Evolutionary conservation across 2,797 vertebrate genomes (phyloP), one percentile per base, ranked within the genome.

Genomic region (Smutsia gigantea): DNA sequence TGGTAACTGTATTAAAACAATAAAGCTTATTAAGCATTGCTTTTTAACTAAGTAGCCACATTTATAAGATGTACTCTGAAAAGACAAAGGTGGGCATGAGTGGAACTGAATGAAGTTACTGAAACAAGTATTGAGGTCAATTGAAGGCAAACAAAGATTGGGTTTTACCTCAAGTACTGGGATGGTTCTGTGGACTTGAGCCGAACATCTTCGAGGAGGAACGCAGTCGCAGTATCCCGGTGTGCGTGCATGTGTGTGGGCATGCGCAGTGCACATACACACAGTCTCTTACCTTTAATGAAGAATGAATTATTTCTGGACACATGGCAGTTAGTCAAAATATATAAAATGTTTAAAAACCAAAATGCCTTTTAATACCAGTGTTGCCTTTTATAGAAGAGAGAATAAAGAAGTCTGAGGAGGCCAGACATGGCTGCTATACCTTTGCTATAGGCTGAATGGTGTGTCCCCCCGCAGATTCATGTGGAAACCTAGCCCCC

Each of bases 21-120:
- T 68, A 64, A 88, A 42, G 19, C 23, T 81, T 37, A 34, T 71
- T 72, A 86, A 90, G 21, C 21, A 55, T 61, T 71, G 55, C 66
- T 83, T 87, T 93, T 71, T 74, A 88, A 87, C 34, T 53, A 77
- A 75, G 37, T 46, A 37, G 13, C 75, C 91, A 57, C 13, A 31
- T 19, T 59, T 59, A n/a, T n/a, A 57, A 82, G 53, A 68, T 4
- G 0, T n/a, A 17, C 27, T 64, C 7, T 23, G 31, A 37, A 55
- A 87, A 81, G 27, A 85, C 57, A 81, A 29, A 93, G 72, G n/a
- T 18, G 12, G 18, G 6, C 29, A 14, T 27, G 59, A 51, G 29
- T 46, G 9, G 18, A 63, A 90, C 2, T 29, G 51, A 83, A 18
- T n/a, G 46, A 51, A n/a, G 31, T 59, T 57, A 29, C 14, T 34